A percentile compares a stretch with the other conserved stretches of the same genome.
Conservation (phyloP, 2,888 invertebrate genomes). For the Monoplex corrugatus region DNA sequence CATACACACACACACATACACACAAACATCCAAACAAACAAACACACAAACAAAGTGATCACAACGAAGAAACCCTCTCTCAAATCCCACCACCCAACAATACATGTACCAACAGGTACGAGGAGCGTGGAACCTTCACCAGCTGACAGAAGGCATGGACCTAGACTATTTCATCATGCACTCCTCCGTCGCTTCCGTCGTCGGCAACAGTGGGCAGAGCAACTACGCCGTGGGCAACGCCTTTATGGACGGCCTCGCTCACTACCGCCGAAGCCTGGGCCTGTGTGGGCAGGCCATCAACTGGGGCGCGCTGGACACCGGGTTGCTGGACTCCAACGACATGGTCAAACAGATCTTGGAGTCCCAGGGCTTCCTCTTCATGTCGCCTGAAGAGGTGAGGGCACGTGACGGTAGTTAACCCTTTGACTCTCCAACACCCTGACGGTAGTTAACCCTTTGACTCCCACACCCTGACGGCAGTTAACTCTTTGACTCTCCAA, state of each 20-base stretch:
- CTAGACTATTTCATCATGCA: constrained; percentile 70
- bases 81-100: no score
- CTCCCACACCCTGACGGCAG: no score
- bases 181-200: constrained; percentile 65
- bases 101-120: constrained; percentile 56
- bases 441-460: no score
- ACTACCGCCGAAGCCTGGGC: constrained; percentile 58
- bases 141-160: constrained; percentile 53
- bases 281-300: constrained; percentile 66
- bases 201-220: constrained; percentile 68
- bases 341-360: constrained; percentile 30
- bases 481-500: no score
- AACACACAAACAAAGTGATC: no score
- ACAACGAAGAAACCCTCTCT: no score
- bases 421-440: no score
- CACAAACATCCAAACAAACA: no score
- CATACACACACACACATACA: no score
- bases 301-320: constrained; percentile 67
- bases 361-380: constrained; percentile 41
- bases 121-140: constrained; percentile 69
- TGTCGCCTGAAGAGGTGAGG: constrained; percentile 35
- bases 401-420: no score
- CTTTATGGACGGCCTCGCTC: constrained; percentile 65
- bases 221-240: constrained; percentile 69
- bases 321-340: constrained; percentile 58